Conservation (phyloP, 2,888 invertebrate genomes). For the Isoperla grammatica region DNA sequence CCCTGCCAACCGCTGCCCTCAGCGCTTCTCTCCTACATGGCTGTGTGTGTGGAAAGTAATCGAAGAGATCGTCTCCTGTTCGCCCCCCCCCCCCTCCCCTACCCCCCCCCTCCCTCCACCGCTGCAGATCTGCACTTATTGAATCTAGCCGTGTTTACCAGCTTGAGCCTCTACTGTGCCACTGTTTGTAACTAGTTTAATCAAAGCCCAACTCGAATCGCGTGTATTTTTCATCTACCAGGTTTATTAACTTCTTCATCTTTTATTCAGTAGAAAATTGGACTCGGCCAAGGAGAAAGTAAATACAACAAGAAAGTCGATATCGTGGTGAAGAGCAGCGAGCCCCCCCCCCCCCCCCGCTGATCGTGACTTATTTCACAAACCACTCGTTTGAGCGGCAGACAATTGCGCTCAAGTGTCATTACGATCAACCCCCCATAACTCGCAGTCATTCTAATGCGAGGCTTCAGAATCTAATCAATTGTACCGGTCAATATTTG, state of each 20-base stretch:
- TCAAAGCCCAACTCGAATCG: slow-evolving; percentile 32
- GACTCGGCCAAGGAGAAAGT: slow-evolving; percentile 40
- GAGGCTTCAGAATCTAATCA: not conserved
- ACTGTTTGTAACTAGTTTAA: slow-evolving; percentile 35
- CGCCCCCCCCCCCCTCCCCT: slow-evolving; percentile 24
- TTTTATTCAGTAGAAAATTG: slow-evolving; percentile 42
- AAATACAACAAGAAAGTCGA: slow-evolving; percentile 37
- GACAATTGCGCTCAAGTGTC: slow-evolving; percentile 5
- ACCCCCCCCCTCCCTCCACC: slow-evolving; percentile 31
- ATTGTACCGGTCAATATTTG: not conserved
- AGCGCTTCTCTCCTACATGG: not conserved
- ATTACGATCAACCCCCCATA: not conserved
- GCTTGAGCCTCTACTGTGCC: slow-evolving; percentile 22
- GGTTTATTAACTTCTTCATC: slow-evolving; percentile 42
- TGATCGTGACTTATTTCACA: not conserved
- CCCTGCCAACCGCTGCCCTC: not conserved
- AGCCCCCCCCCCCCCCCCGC: slow-evolving; percentile 2
- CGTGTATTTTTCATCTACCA: slow-evolving; percentile 35
- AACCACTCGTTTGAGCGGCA: not conserved
- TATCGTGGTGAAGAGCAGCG: slow-evolving; percentile 20
- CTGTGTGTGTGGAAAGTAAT: slow-evolving; percentile 16
- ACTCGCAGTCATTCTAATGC: not conserved
- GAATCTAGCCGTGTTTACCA: slow-evolving; percentile 32
- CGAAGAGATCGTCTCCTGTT: slow-evolving; percentile 9
- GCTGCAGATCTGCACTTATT: slow-evolving; percentile 33